Conservation (phyloP, 2,797 vertebrate genomes). For the Lophotriccus pileatus region DNA sequence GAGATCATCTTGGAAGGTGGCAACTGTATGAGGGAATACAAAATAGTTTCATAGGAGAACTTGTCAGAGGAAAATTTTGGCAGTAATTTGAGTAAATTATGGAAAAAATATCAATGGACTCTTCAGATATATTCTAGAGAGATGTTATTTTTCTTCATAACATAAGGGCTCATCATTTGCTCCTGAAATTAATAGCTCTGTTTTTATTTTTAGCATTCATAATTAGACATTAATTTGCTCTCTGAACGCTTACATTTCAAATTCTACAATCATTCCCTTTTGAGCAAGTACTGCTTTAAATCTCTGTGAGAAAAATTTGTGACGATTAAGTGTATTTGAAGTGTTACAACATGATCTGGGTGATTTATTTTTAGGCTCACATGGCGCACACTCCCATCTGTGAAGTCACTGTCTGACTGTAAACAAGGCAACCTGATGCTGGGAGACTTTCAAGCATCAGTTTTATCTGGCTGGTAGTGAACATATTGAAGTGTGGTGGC, state of each 20-base stretch:
- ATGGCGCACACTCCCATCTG: neutral
- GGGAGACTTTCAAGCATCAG: neutral
- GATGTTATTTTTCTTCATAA: conserved; percentile 33
- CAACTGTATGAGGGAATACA: neutral
- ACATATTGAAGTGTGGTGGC: neutral
- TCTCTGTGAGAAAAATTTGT: neutral
- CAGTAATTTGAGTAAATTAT: conserved; percentile 21
- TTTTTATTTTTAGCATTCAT: conserved; percentile 61
- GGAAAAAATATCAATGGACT: conserved; percentile 36
- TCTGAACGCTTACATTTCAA: conserved; percentile 34
- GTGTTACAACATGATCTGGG: neutral
- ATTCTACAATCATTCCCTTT: conserved; percentile 25
- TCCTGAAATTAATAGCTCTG: conserved; percentile 50
- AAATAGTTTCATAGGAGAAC: neutral
- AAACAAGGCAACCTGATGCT: neutral
- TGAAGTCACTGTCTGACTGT: neutral
- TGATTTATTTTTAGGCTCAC: neutral
- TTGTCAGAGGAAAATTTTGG: conserved; percentile 1
- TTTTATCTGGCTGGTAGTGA: neutral
- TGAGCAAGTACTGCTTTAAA: neutral
- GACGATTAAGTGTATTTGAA: neutral
- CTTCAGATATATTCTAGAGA: conserved; percentile 39
- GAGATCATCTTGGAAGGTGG: neutral
- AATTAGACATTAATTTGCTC: conserved; percentile 53
- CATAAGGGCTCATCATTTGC: conserved; percentile 9